Evolutionary conservation across 2,797 vertebrate species (phyloP).

Genomic region (Schizopygopsis malacanthus): DNA sequence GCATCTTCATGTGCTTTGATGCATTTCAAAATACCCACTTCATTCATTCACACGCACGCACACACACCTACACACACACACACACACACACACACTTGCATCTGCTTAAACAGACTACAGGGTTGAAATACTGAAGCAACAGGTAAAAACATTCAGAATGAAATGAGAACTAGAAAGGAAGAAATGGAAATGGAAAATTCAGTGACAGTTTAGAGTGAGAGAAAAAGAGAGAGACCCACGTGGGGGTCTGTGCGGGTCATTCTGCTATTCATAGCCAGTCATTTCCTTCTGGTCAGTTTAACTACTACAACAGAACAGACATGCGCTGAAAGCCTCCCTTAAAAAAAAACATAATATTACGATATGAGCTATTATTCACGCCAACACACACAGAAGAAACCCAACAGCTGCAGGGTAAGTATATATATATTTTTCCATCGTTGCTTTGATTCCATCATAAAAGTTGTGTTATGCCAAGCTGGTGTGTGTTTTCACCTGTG

Average conservation of each 20-base stretch:
- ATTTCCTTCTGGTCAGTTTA: background rate
- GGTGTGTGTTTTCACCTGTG: background rate
- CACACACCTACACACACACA: background rate
- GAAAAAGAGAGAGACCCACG: conserved; percentile 40
- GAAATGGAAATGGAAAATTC: background rate
- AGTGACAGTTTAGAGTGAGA: conserved; percentile 5
- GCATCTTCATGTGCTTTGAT: conserved; percentile 33
- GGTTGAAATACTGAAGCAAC: conserved; percentile 33
- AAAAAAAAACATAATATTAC: background rate
- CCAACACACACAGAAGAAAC: background rate
- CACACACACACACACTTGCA: conserved; percentile 4
- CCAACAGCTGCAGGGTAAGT: conserved; percentile 19
- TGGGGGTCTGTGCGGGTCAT: conserved; percentile 67
- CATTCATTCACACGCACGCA: background rate
- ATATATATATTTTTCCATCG: background rate
- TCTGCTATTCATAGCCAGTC: conserved; percentile 79
- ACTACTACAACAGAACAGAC: background rate
- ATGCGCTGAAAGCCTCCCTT: background rate
- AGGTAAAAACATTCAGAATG: background rate
- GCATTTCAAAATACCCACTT: background rate
- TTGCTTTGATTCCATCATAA: background rate
- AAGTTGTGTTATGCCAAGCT: conserved; percentile 6
- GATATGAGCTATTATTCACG: background rate
- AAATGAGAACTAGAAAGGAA: background rate
- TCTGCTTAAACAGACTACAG: conserved; percentile 16